Evolutionary conservation across 1,140 invertebrate species (phyloP).

Genomic region (Bombus huntii): DNA sequence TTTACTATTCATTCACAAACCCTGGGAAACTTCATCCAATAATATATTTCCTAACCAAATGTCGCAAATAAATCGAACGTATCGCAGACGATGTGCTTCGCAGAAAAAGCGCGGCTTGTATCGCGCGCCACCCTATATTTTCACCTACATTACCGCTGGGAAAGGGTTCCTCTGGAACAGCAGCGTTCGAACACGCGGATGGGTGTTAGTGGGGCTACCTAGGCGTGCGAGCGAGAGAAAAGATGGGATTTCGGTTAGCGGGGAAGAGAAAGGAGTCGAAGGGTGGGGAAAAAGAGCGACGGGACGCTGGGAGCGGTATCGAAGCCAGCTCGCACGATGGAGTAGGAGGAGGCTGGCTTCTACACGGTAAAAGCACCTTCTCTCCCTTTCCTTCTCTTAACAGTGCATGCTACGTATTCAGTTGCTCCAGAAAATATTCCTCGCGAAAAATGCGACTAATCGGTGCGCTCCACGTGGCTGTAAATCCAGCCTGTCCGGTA

Average conservation of each 20-base stretch:
- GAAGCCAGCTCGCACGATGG: not conserved
- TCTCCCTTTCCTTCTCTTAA: not conserved
- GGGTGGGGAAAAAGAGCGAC: not conserved
- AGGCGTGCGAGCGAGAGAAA: conserved; percentile 32
- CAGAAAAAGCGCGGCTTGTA: not conserved
- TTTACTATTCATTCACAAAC: too few species aligned
- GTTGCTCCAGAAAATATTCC: not conserved
- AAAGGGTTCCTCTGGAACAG: conserved; percentile 54
- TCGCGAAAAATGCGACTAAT: conserved; percentile 12
- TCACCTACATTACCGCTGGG: conserved; percentile 55
- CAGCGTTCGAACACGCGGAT: conserved; percentile 46
- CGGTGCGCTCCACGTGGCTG: conserved; percentile 5
- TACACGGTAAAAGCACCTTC: conserved; percentile 17
- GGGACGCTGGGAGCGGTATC: not conserved
- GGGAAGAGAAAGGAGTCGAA: conserved; percentile 16
- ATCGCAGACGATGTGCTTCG: not conserved
- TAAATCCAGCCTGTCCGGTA: not conserved
- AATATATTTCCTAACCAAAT: not conserved
- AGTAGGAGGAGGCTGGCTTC: conserved; percentile 20
- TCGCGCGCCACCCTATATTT: conserved; percentile 55
- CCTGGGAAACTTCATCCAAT: too few species aligned
- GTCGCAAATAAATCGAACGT: not conserved
- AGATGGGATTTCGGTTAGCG: conserved; percentile 43
- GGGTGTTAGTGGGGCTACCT: conserved; percentile 53
- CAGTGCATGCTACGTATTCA: not conserved